Evolutionary conservation across 2,113 vertebrate species (phyloP).

Genomic region (Nothocercus nigrocapillus): DNA sequence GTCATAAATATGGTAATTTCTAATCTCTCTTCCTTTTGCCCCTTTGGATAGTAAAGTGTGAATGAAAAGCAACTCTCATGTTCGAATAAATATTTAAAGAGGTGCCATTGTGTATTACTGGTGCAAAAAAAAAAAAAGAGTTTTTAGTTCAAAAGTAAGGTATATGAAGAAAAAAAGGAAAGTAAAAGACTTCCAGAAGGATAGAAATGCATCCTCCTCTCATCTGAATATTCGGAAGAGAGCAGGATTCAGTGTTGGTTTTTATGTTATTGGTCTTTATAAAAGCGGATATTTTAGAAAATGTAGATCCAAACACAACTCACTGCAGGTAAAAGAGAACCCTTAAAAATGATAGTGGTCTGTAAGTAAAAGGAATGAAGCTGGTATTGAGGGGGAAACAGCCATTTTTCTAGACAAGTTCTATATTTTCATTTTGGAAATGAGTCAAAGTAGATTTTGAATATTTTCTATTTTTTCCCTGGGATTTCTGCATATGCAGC

Average conservation of each 20-base stretch:
- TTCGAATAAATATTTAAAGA: background rate
- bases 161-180: background rate
- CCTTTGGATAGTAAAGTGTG: background rate
- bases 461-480: background rate
- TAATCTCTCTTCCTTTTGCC: slow-evolving; percentile 7
- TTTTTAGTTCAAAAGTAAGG: background rate
- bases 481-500: background rate
- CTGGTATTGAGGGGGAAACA: background rate
- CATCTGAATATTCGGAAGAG: background rate
- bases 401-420: background rate
- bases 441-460: background rate
- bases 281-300: background rate
- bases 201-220: background rate
- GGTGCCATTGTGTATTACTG: background rate
- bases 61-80: background rate
- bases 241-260: background rate
- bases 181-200: background rate
- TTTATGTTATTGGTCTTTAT: background rate
- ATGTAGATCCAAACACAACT: background rate
- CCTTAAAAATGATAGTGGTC: background rate
- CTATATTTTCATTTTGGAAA: background rate
- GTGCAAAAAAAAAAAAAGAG: background rate
- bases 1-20: slow-evolving; percentile 44
- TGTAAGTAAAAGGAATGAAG: background rate
- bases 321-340: background rate